Conservation (phyloP, 2,888 invertebrate genomes). For the Meiosimyza platycephala region DNA sequence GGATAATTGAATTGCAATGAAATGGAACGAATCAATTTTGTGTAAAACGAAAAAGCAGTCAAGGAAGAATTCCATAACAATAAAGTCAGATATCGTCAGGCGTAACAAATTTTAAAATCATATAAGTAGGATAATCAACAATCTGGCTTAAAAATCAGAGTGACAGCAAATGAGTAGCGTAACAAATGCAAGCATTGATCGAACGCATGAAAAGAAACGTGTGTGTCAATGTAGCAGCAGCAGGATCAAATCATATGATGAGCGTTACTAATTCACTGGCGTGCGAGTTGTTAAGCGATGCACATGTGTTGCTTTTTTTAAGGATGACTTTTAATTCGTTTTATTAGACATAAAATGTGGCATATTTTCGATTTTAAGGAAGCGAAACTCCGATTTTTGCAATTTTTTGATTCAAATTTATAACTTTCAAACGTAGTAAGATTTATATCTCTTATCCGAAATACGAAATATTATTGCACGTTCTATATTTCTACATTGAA, state of each 20-base stretch:
- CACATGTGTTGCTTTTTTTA: constrained; percentile 30
- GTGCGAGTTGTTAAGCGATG: not conserved
- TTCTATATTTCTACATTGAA: constrained; percentile 21
- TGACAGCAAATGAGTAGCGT: no score
- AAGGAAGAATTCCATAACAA: not conserved
- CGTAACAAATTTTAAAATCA: constrained; percentile 18
- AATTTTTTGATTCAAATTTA: constrained; percentile 29
- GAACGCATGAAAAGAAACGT: not conserved
- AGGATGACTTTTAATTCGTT: constrained; percentile 14
- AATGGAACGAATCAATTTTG: constrained; percentile 59
- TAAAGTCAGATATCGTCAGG: constrained; percentile 16
- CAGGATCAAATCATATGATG: not conserved
- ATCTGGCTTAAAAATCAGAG: no score
- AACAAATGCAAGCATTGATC: no score
- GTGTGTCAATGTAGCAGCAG: constrained; percentile 14
- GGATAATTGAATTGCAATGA: constrained; percentile 53
- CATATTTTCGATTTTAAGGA: constrained; percentile 24
- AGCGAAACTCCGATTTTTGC: constrained; percentile 11
- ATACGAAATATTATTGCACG: not conserved
- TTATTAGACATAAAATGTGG: not conserved
- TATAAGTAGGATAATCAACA: constrained; percentile 1
- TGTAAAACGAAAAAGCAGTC: not conserved
- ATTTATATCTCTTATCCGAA: not conserved
- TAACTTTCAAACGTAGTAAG: not conserved
- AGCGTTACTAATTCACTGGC: constrained; percentile 15